Base-by-base conservation (phyloP, 2,888 invertebrate genomes). In the Cerastoderma edule region DNA sequence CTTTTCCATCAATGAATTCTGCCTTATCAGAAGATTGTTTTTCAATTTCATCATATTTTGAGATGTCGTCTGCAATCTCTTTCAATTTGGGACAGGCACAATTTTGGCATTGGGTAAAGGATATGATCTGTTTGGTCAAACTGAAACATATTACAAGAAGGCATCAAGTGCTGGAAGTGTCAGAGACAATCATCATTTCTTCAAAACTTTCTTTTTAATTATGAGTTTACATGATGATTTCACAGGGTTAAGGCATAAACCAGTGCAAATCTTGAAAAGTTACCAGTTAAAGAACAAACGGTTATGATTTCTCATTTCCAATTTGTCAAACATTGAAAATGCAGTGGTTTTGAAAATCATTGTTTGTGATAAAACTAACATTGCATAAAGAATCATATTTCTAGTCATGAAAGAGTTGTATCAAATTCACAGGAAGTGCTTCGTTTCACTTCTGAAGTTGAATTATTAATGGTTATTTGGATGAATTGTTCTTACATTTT, bases 401-500 rank as follows among this genome's bases (percentile, higher is more conserved):
- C 50, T 22, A 2, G 2, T 10, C 50, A 50, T 50, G 50, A n/a
- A 50, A 50, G 22, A 22, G n/a, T n/a, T 22, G 8, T 50, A 50
- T 50, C 24, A 50, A 50, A 50, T 50, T 50, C 22, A n/a, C 16
- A 22, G n/a, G 1, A 50, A 50, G 27, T 2, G n/a, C 8, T 5
- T 10, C n/a, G 22, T 50, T 22, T 50, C n/a, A 50, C 27, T 22
- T 50, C 50, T 50, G 1, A 50, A 50, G 50, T 2, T 50, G 50
- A 50, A 50, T 50, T 50, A 50, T 50, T 50, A 50, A 50, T 50
- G 50, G n/a, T 13, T 22, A 50, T 5, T 50, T 19, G 50, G 50
- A 2, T 50, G 50, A 50, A 50, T 50, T 50, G n/a, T 50, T 50
- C 19, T 24, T 50, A 22, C 46, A 19, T 46, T 46, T 46, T 46